phyloP scores from a whole-genome alignment of 2,888 invertebrate genomes.

The Pseudoips prasinana region DNA sequence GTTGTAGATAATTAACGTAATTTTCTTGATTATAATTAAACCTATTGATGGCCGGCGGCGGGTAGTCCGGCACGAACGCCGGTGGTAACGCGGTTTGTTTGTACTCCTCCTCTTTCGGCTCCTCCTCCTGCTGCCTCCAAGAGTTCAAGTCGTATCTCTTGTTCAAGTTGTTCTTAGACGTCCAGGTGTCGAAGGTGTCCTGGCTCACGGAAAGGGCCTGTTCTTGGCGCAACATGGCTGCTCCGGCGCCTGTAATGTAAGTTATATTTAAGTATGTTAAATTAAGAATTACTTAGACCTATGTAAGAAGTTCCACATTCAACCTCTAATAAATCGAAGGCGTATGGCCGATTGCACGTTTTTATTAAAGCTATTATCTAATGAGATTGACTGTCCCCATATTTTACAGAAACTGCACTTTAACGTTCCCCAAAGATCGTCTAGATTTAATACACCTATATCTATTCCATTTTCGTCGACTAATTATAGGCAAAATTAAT shows the following conservation, averaged over 20 bases:
- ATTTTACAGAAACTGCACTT: too few relatives aligned
- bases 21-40: slow-evolving; percentile 51
- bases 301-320: too few relatives aligned
- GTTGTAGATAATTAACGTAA: slow-evolving; percentile 60
- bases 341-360: too few relatives aligned
- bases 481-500: too few relatives aligned
- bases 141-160: slow-evolving; percentile 72
- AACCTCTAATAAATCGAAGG: too few relatives aligned
- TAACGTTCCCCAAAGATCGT: too few relatives aligned
- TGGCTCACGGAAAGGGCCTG: slow-evolving; percentile 47
- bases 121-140: slow-evolving; percentile 65
- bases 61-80: slow-evolving; percentile 48
- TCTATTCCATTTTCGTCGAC: too few relatives aligned
- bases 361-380: too few relatives aligned
- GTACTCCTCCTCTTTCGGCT: slow-evolving; percentile 53
- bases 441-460: too few relatives aligned
- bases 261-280: too few relatives aligned
- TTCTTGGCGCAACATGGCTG: slow-evolving; percentile 58
- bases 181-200: slow-evolving; percentile 65
- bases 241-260: slow-evolving; percentile 61
- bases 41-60: slow-evolving; percentile 50
- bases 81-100: slow-evolving; percentile 50
- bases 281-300: too few relatives aligned
- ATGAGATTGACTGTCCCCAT: too few relatives aligned
- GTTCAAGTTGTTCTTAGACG: slow-evolving; percentile 50